Evolutionary conservation across 2,888 invertebrate species (phyloP).

Genomic region (Caradrina kadenii): DNA sequence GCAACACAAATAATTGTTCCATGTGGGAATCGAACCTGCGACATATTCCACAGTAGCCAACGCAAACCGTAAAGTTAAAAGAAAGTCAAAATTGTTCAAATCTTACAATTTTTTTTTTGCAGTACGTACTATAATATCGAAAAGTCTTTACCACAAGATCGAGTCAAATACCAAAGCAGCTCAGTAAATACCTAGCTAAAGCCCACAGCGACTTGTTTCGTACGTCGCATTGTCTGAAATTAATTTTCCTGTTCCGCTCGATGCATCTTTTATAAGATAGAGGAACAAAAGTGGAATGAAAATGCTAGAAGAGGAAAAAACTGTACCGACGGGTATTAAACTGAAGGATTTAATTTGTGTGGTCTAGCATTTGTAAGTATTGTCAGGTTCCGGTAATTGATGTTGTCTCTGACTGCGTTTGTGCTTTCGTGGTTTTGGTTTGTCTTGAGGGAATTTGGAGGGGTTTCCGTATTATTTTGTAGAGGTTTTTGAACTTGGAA

Average conservation of each 20-base stretch:
- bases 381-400: conserved; percentile 57
- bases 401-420: conserved; percentile 26
- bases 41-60: too few relatives aligned
- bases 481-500: not conserved
- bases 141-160: conserved; percentile 26
- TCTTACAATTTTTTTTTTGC: not conserved
- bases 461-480: not conserved
- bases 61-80: too few relatives aligned
- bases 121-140: not conserved
- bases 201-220: conserved; percentile 70
- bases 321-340: conserved; percentile 65
- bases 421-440: conserved; percentile 1
- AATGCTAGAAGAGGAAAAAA: conserved; percentile 72
- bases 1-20: too few relatives aligned
- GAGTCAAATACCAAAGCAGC: conserved; percentile 52
- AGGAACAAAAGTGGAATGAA: conserved; percentile 74
- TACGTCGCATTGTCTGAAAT: conserved; percentile 83
- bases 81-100: not conserved
- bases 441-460: not conserved
- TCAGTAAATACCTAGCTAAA: conserved; percentile 60
- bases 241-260: conserved; percentile 87
- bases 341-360: conserved; percentile 72
- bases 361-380: conserved; percentile 32
- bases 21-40: too few relatives aligned
- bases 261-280: conserved; percentile 88